Base-by-base conservation (phyloP, 2,113 vertebrate genomes). In the Phyllostomus hastatus region DNA sequence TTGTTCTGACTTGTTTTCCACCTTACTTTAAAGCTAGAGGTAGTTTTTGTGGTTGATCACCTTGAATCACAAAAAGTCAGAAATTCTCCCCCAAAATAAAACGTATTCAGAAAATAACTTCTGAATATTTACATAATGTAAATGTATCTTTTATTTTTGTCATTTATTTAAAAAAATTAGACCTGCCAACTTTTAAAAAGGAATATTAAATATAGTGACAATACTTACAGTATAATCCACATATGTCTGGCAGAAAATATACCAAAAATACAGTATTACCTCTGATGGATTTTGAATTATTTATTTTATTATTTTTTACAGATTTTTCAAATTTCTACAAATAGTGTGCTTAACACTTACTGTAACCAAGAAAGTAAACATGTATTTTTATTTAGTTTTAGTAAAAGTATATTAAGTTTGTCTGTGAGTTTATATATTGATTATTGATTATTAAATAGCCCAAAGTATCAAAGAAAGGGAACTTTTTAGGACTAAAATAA, bases 401-500 rank as follows among this genome's bases (percentile, higher is more conserved):
- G 64, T 92, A 57, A 78, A 86, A 78, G 46, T 57, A 90, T 88
- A 69, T 69, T 73, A 83, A 15, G 9, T 31, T 93, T 84, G 9
- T 33, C 38, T n/a, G 5, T 79, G 52, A 69, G 26, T 86, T 91
- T 82, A 22, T 41, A 26, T 91, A 31, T 78, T 69, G 10, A 11
- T 35, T 84, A 93, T 87, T 90, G 26, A 48, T 87, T 88, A 11
- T 83, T 82, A 83, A 70, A 52, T 91, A 79, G 88, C 57, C 26
- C 46, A 90, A 72, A 90, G 35, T 38, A 46, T 82, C 67, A 66
- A 89, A 93, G 72, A 90, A 92, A 94, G 43, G 59, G 54, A 91
- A 69, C 35, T 67, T 94, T 81, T 72, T 82, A 91, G 88, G 96
- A 84, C 88, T 67, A 64, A 79, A 80, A 80, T 80, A 75, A 94